Percentiles rank a stretch among this genome's conserved stretches.
Evolutionary conservation across 2,113 vertebrate species (phyloP).

Genomic region (Barnardius zonarius): DNA sequence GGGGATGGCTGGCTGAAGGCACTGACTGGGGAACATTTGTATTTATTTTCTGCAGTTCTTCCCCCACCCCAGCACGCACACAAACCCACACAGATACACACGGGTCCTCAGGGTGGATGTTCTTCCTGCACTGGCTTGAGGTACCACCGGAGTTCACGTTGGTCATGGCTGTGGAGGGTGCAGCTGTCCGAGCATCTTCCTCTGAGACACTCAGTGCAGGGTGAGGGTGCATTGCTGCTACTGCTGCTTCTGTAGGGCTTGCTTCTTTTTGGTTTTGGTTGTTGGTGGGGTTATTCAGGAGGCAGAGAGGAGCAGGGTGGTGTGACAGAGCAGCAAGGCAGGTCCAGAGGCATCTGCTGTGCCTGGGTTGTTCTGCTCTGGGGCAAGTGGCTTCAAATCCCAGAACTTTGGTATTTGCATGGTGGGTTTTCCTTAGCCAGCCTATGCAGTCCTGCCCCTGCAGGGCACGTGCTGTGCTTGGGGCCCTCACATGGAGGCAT

Average conservation of each 20-base stretch:
- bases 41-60: conserved; percentile 7
- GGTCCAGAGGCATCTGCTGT: not conserved
- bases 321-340: not conserved
- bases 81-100: not conserved
- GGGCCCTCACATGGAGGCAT: not conserved
- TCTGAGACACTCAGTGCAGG: not conserved
- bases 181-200: not conserved
- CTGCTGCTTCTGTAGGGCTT: not conserved
- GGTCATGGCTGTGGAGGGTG: not conserved
- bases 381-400: not conserved
- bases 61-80: not conserved
- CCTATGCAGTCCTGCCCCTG: not conserved
- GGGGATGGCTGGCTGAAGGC: not conserved
- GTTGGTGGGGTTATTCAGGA: not conserved
- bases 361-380: not conserved
- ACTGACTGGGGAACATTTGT: not conserved
- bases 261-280: not conserved
- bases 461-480: not conserved
- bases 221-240: rapidly evolving
- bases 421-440: not conserved
- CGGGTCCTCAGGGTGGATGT: not conserved
- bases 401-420: not conserved
- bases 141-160: not conserved
- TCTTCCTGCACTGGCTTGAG: not conserved
- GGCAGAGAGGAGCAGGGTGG: not conserved